Base-by-base conservation (phyloP, 2,888 invertebrate genomes). In the Aspidapion aeneum region DNA sequence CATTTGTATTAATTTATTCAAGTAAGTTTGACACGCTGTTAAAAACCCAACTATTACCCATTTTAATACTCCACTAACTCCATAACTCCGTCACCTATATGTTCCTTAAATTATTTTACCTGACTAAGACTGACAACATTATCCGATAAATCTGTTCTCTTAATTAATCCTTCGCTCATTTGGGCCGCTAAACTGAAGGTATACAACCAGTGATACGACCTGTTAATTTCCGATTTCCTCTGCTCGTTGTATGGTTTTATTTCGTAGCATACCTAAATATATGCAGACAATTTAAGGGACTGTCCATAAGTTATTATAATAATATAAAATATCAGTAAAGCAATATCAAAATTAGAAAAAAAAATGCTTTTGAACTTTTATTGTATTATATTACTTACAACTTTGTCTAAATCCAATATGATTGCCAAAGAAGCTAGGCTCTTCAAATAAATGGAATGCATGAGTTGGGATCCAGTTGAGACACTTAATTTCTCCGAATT, bases 191-290 rank as follows among this genome's bases (percentile, higher is more conserved):
- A 74, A 61, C 85, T 82, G 64, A 84, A 83, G 9, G 81, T 82
- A 64, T 84, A 80, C 62, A 87, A 75, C 87, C 87, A 87, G 63
- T 83, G 82, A 81, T 83, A 85, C 57, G 86, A 84, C 9, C 77
- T 72, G 49, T 79, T 76, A 68, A 74, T 63, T 62, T 77, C 75
- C 16, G 70, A 72, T 66, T 75, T 70, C 62, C 71, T 70, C 62
- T 74, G 72, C 60, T 81, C 78, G 71, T 86, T 85, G 48, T 81
- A 80, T 0, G 85, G 82, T 17, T 71, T 69, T n/a, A 81, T 73
- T 49, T 77, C 77, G 69, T 82, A 81, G 73, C 85, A 85, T 1
- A 35, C 35, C 35, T 35, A 35, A 35, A 35, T 35, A 7, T n/a
- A n/a, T n/a, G n/a, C n/a, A n/a, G n/a, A n/a, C n/a, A n/a, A n/a